Percentiles rank a stretch among this genome's conserved stretches.
phyloP scores from a whole-genome alignment of 2,888 invertebrate genomes.

The Eupeodes latifasciatus region DNA sequence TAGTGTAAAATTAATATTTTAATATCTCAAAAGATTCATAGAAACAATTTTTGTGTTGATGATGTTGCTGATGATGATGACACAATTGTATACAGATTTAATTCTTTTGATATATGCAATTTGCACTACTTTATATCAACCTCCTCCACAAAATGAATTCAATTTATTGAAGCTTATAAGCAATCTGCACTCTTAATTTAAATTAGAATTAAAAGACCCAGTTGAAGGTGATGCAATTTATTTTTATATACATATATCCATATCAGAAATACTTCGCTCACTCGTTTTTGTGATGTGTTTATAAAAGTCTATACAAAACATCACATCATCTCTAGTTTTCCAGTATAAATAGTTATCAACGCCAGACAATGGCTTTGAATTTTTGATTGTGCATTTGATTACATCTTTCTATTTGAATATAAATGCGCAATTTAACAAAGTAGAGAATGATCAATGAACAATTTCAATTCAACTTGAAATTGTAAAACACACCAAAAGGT shows the following conservation, averaged over 20 bases:
- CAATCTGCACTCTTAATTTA: conserved; percentile 24
- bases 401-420: conserved; percentile 45
- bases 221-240: conserved; percentile 18
- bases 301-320: neutral
- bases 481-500: conserved; percentile 11
- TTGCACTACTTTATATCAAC: neutral
- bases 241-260: neutral
- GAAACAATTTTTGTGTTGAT: too few relatives aligned
- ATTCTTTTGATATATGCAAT: neutral
- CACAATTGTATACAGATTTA: neutral
- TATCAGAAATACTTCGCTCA: neutral
- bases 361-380: conserved; percentile 41
- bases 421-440: conserved; percentile 53
- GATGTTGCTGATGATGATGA: too few relatives aligned
- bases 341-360: neutral
- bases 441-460: conserved; percentile 50
- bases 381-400: conserved; percentile 63
- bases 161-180: conserved; percentile 30
- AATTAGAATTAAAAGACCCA: conserved; percentile 1
- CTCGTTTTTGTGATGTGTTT: neutral
- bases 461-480: conserved; percentile 44
- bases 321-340: neutral
- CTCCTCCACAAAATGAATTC: conserved; percentile 2
- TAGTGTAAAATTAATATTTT: too few relatives aligned
- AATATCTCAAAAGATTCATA: too few relatives aligned